Evolutionary conservation across 2,888 invertebrate genomes (phyloP).

Genomic region (Caenorhabditis drosophilae): DNA sequence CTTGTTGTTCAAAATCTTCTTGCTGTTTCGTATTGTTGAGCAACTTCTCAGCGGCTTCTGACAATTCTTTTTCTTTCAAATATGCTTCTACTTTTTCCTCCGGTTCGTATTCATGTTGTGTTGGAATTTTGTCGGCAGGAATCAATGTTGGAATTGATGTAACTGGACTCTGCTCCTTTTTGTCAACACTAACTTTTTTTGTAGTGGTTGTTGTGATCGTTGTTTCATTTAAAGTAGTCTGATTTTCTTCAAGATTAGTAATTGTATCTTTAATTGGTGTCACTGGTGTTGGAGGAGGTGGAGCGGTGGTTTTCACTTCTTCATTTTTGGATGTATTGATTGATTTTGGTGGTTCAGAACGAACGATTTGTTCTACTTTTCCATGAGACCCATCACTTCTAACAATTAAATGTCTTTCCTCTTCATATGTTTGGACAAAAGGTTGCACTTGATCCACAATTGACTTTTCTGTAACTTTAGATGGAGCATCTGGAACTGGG

Average conservation of each 20-base stretch:
- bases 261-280: too few relatives aligned
- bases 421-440: constrained; percentile 5
- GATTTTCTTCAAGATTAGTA: too few relatives aligned
- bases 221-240: not conserved
- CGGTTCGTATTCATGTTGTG: not conserved
- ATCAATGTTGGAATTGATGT: not conserved
- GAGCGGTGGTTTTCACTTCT: constrained; percentile 6
- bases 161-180: constrained; percentile 1
- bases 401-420: not conserved
- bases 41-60: not conserved
- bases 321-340: constrained; percentile 3
- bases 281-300: constrained; percentile 8
- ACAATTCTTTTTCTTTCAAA: not conserved
- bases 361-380: not conserved
- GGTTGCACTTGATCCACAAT: not conserved
- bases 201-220: not conserved
- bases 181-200: not conserved
- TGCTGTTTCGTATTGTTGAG: not conserved
- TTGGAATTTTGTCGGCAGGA: not conserved
- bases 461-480: constrained; percentile 1
- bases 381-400: constrained; percentile 1
- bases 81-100: not conserved
- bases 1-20: not conserved
- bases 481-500: not conserved
- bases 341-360: constrained; percentile 7